Conservation (phyloP, 2,888 invertebrate genomes). For the Willowsia nigromaculata region DNA sequence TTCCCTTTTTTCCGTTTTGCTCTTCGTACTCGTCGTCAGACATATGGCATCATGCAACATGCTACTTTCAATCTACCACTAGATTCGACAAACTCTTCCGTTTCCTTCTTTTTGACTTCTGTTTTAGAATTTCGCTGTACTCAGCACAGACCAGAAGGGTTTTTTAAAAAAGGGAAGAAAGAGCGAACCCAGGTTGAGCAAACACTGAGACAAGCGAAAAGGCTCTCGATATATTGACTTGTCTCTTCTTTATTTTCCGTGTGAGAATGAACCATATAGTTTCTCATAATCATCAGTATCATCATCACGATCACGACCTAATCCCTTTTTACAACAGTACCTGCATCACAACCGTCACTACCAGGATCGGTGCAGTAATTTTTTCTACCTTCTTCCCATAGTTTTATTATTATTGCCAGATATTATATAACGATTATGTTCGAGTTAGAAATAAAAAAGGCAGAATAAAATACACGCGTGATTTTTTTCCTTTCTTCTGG, state of each 20-base stretch:
- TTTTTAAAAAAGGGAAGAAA: constrained; percentile 15
- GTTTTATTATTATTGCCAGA: neutral
- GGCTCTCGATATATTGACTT: constrained; percentile 11
- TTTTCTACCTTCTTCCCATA: constrained; percentile 1
- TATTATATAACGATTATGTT: neutral
- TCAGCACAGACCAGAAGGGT: neutral
- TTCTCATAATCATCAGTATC: constrained; percentile 24
- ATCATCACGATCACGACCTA: neutral
- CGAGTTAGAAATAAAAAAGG: neutral
- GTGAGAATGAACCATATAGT: constrained; percentile 1
- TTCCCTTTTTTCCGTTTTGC: constrained; percentile 25
- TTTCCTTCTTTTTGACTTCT: constrained; percentile 27
- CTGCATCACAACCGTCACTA: neutral
- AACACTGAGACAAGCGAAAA: neutral
- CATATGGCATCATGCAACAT: constrained; percentile 59
- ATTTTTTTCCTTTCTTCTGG: neutral
- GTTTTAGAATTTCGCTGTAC: neutral
- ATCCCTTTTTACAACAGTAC: constrained; percentile 38
- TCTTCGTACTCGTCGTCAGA: constrained; percentile 46
- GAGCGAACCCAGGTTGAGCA: neutral
- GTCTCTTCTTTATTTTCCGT: neutral
- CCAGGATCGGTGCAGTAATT: constrained; percentile 13
- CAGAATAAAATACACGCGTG: neutral
- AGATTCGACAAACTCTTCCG: constrained; percentile 9
- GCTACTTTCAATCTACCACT: neutral